phyloP scores from a whole-genome alignment of 2,113 vertebrate species.

The Embiotoca jacksoni region DNA sequence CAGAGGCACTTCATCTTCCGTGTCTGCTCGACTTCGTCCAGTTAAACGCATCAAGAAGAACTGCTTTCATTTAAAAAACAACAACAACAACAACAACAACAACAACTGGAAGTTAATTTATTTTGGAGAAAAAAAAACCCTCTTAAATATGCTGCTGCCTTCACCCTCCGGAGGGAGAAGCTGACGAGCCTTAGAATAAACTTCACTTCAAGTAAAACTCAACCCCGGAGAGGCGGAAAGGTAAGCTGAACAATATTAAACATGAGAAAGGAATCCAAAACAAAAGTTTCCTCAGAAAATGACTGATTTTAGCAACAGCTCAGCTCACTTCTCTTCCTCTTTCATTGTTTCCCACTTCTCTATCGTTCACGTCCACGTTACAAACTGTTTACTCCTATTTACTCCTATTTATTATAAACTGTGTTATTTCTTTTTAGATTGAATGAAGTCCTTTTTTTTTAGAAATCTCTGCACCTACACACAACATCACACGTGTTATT shows the following conservation, averaged over 20 bases:
- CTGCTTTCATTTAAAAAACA: too few species aligned
- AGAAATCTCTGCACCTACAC: background rate
- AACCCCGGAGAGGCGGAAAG: conserved; percentile 1
- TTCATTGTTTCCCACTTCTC: conserved; percentile 42
- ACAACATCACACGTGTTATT: background rate
- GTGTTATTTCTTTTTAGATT: background rate
- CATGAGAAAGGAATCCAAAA: background rate
- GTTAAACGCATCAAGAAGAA: too few species aligned
- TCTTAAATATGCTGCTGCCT: conserved; percentile 30
- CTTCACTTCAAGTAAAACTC: background rate
- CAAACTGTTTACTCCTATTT: background rate
- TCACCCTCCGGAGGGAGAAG: background rate
- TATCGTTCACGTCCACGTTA: too few species aligned
- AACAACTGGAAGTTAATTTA: background rate
- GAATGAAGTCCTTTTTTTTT: background rate
- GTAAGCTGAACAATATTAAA: background rate
- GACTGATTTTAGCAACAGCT: background rate
- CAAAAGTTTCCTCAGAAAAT: background rate
- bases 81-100: too few species aligned
- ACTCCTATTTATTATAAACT: background rate
- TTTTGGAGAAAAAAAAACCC: background rate
- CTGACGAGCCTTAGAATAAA: conserved; percentile 48
- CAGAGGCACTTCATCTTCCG: too few species aligned
- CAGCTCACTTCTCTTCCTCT: conserved; percentile 43
- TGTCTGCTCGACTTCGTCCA: too few species aligned